Evolutionary conservation across 2,797 vertebrate genomes (phyloP).

Genomic region (Siniperca obscura): DNA sequence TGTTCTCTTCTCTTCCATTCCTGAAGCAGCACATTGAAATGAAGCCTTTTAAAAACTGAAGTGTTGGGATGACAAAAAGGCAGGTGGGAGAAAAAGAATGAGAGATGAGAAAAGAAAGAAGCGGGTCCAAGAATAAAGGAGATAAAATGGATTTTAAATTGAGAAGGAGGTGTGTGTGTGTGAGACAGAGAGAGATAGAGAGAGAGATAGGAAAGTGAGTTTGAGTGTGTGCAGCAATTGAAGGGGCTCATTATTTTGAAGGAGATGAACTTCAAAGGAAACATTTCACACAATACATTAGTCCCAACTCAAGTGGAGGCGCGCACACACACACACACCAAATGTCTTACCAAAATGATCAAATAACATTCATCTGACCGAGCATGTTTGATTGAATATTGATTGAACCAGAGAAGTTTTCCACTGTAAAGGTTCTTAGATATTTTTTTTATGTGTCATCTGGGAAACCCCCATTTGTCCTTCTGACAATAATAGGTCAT

Average conservation of each 20-base stretch:
- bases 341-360: not conserved
- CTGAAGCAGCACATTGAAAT: not conserved
- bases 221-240: constrained; percentile 20
- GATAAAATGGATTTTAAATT: constrained; percentile 26
- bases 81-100: constrained; percentile 33
- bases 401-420: not conserved
- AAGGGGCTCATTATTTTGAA: constrained; percentile 66
- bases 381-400: not conserved
- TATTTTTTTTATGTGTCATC: not conserved
- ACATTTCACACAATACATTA: constrained; percentile 48
- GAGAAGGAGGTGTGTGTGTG: constrained; percentile 6
- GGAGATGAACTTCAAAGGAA: constrained; percentile 64
- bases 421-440: not conserved
- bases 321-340: constrained; percentile 8
- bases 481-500: not conserved
- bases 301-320: not conserved
- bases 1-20: not conserved
- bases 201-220: not conserved
- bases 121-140: constrained; percentile 28
- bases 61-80: constrained; percentile 34
- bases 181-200: not conserved
- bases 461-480: not conserved
- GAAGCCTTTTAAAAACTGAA: constrained; percentile 15
- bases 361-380: not conserved
- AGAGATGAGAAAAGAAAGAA: constrained; percentile 2